phyloP scores from a whole-genome alignment of 2,888 invertebrate species.

The Aquatica leii region DNA sequence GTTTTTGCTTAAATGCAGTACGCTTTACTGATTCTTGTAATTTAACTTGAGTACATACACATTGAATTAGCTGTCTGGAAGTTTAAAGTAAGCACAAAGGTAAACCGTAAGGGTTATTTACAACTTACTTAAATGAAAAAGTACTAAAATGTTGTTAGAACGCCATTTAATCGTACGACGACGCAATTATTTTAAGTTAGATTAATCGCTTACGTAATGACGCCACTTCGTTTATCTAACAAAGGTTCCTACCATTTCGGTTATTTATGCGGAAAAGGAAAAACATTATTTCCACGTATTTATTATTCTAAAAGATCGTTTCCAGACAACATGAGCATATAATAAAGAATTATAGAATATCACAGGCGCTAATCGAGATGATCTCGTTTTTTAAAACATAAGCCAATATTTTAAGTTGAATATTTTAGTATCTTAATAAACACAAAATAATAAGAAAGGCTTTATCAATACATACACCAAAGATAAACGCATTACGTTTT shows the following conservation, averaged over 20 bases:
- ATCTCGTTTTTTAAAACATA: too few species aligned
- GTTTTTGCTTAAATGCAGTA: slow-evolving; percentile 36
- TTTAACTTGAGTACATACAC: slow-evolving; percentile 31
- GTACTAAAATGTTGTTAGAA: slow-evolving; percentile 17
- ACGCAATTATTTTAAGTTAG: slow-evolving; percentile 26
- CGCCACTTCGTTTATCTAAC: slow-evolving; percentile 17
- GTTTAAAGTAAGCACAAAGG: slow-evolving; percentile 24
- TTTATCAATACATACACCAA: too few species aligned
- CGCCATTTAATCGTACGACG: slow-evolving; percentile 12
- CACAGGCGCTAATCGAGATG: too few species aligned
- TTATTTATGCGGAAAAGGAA: too few species aligned
- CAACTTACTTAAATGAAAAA: slow-evolving; percentile 26
- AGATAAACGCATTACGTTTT: too few species aligned
- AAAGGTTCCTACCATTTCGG: slow-evolving; percentile 2
- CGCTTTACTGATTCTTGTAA: slow-evolving; percentile 37
- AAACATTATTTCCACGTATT: too few species aligned
- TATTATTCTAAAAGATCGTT: too few species aligned
- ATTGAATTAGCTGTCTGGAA: slow-evolving; percentile 33
- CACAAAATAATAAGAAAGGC: too few species aligned
- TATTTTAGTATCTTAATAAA: too few species aligned
- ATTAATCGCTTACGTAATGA: slow-evolving; percentile 19
- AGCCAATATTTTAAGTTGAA: too few species aligned
- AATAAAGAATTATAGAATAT: too few species aligned
- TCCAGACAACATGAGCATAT: too few species aligned
- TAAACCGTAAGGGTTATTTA: slow-evolving; percentile 29